Base-by-base conservation (phyloP, 2,797 vertebrate genomes). In the Mastacembelus armatus region DNA sequence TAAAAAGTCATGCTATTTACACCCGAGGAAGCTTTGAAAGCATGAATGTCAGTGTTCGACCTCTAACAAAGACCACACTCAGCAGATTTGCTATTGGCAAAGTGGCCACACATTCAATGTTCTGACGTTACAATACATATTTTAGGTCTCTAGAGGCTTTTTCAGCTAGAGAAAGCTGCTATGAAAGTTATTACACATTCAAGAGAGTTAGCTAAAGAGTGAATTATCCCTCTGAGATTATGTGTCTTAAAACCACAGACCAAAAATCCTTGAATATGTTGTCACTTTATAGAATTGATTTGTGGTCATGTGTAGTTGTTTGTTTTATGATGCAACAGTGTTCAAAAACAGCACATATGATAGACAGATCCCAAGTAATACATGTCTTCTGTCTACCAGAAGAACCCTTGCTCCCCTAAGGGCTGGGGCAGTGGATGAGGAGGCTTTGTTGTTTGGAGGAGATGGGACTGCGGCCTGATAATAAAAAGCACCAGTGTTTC, bases 321-420 rank as follows among this genome's bases (percentile, higher is more conserved):
- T 52, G 36, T 26, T 65, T 68, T 16, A 51, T 40, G 39, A 59
- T 45, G 32, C 38, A 61, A 19, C 51, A 38, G 11, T 36, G 78
- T 18, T 48, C 66, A 27, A 32, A 50, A 32, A 16, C 30, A 29
- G 3, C 11, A 21, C 24, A 19, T 30, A 40, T 51, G 38, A 60
- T 42, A 12, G 48, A 50, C 43, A 24, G 36, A 55, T 21, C 47
- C 24, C 0, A 26, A 11, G 39, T 33, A 24, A 50, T 19, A 33
- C 2, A n/a, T 44, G 30, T 50, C 19, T 7, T 47, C 21, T 62
- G n/a, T 63, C 26, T 45, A 29, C 4, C 6, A 29, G 43, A 0
- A 16, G 15, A 7, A 63, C 38, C 44, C 40, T 29, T n/a, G n/a
- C n/a, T n/a, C n/a, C n/a, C n/a, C n/a, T n/a, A n/a, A n/a, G n/a